Evolutionary conservation across 2,113 vertebrate genomes (phyloP).

Genomic region (Pollimyrus isidori): DNA sequence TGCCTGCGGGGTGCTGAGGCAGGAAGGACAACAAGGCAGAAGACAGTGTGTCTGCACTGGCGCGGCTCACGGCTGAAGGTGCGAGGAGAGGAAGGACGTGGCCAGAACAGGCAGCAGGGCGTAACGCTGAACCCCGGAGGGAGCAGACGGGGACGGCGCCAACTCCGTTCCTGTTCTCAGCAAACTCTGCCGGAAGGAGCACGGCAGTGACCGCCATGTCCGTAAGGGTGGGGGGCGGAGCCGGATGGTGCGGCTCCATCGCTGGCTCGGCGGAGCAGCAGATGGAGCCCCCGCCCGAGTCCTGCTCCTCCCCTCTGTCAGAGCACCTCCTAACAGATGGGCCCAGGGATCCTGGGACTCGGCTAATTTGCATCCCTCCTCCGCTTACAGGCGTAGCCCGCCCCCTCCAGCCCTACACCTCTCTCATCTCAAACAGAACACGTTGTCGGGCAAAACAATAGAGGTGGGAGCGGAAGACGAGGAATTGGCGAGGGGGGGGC

Average conservation of each 20-base stretch:
- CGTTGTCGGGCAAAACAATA: slow-evolving; percentile 3
- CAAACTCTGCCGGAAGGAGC: not conserved
- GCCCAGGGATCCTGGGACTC: slow-evolving; percentile 55
- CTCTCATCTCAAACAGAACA: slow-evolving; percentile 1
- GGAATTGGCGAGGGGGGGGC: not conserved
- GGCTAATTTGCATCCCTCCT: slow-evolving; percentile 60
- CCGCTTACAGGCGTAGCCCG: slow-evolving; percentile 55
- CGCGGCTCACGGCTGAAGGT: not conserved
- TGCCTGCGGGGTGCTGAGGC: not conserved
- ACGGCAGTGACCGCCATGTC: not conserved
- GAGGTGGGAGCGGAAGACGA: not conserved
- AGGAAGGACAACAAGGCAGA: not conserved
- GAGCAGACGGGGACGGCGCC: not conserved
- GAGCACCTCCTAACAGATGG: slow-evolving; percentile 66
- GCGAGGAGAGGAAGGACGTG: not conserved
- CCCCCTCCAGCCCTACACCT: not conserved
- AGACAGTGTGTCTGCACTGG: not conserved
- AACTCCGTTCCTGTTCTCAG: not conserved
- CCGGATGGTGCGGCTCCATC: not conserved
- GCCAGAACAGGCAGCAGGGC: not conserved
- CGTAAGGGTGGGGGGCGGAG: not conserved
- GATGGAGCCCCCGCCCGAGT: slow-evolving; percentile 54
- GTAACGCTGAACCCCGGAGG: not conserved
- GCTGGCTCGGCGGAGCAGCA: slow-evolving; percentile 49
- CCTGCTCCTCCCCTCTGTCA: slow-evolving; percentile 56